Percentiles rank a stretch among this genome's conserved stretches.
These are phyloP conservation scores for Meandrusa payeni DNA, from an alignment of 2,888 invertebrate species.

Conservation along the genomic window DNA sequence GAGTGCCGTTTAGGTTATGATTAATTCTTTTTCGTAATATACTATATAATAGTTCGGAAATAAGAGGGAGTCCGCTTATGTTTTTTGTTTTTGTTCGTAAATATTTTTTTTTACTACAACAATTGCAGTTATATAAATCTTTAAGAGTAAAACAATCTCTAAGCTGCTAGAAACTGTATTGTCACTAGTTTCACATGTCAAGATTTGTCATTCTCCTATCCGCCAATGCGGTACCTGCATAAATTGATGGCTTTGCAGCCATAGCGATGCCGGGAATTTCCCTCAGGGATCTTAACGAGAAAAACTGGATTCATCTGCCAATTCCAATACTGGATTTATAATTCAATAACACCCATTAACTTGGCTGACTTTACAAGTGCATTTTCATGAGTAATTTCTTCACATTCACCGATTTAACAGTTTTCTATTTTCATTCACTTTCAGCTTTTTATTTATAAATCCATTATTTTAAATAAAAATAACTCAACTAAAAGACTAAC, in stretches of 20 bases:
- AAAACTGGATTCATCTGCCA: constrained; percentile 56
- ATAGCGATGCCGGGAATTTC: constrained; percentile 64
- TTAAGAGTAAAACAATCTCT: no score
- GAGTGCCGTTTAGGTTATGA: no score
- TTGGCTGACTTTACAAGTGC: constrained; percentile 46
- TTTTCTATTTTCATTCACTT: constrained; percentile 35
- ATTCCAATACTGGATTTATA: constrained; percentile 63
- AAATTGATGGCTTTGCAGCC: constrained; percentile 70
- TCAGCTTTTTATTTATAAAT: constrained; percentile 23
- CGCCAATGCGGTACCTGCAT: constrained; percentile 63
- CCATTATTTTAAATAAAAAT: not conserved
- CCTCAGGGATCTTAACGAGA: constrained; percentile 64
- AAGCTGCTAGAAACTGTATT: constrained; percentile 45
- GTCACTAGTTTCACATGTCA: constrained; percentile 55
- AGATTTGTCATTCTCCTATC: constrained; percentile 64
- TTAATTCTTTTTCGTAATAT: no score
- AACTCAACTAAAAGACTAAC: no score
- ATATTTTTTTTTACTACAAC: no score
- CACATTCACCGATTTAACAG: constrained; percentile 35
- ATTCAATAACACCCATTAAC: constrained; percentile 52
- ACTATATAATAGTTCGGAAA: no score
- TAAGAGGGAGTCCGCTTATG: no score
- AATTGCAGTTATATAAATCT: no score
- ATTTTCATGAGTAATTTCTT: constrained; percentile 54
- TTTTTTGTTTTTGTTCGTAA: no score